phyloP scores from a whole-genome alignment of 2,113 vertebrate species.

The Myrmecobius fasciatus region DNA sequence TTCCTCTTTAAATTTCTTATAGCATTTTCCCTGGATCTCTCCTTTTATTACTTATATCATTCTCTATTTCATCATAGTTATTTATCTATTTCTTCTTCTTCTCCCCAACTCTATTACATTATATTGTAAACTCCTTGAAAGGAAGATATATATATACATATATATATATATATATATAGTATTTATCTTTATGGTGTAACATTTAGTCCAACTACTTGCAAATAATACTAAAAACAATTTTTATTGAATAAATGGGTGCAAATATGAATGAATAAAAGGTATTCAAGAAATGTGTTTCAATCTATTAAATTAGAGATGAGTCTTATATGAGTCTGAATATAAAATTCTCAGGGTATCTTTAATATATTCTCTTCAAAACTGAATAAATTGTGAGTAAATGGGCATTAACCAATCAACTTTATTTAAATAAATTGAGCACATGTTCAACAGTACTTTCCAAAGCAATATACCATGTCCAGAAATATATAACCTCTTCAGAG shows the following conservation, averaged over 20 bases:
- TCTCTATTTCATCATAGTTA: not conserved
- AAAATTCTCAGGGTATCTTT: not conserved
- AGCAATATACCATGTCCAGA: not conserved
- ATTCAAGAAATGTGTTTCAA: not conserved
- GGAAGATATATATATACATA: too few species aligned
- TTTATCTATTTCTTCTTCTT: not conserved
- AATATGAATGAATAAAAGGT: not conserved
- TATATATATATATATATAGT: not conserved
- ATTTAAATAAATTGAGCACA: not conserved
- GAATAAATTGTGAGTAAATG: not conserved
- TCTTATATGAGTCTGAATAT: not conserved
- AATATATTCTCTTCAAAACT: not conserved
- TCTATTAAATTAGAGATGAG: not conserved
- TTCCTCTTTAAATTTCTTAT: not conserved
- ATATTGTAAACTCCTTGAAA: not conserved
- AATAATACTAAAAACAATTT: not conserved
- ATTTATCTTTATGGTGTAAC: not conserved
- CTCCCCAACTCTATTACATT: not conserved
- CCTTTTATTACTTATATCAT: not conserved
- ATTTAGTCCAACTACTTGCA: not conserved
- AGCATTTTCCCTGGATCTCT: not conserved
- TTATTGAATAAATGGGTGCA: not conserved
- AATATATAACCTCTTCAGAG: not conserved
- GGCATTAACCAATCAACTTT: not conserved
- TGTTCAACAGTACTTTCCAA: conserved; percentile 24